Conservation (phyloP, 2,113 vertebrate species). For the Podarcis raffonei region DNA sequence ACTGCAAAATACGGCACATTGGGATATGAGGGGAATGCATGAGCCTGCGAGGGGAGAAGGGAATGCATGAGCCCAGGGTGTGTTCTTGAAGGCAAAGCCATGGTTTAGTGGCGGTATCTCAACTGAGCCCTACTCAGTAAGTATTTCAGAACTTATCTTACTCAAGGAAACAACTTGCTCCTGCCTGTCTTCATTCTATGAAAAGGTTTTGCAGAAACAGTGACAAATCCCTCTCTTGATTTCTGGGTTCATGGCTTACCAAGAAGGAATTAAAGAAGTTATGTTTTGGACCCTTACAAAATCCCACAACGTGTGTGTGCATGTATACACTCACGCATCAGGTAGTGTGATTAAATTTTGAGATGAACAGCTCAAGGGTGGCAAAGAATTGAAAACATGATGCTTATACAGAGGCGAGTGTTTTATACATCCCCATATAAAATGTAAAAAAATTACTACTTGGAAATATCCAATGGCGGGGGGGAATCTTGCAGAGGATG, state of each 20-base stretch:
- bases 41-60: neutral
- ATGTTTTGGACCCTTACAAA: conserved; percentile 13
- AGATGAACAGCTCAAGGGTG: conserved; percentile 64
- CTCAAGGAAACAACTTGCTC: conserved; percentile 23
- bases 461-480: conserved; percentile 32
- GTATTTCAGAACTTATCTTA: conserved; percentile 19
- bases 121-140: neutral
- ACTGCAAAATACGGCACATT: neutral
- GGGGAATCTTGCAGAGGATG: conserved; percentile 34
- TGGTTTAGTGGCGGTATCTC: neutral
- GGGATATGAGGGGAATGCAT: neutral
- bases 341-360: conserved; percentile 46
- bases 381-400: conserved; percentile 55
- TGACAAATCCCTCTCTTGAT: conserved; percentile 42
- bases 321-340: conserved; percentile 12
- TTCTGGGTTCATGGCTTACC: conserved; percentile 40
- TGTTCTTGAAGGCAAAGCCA: neutral
- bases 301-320: conserved; percentile 1
- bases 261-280: conserved; percentile 34
- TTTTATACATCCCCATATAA: conserved; percentile 39
- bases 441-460: conserved; percentile 41
- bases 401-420: conserved; percentile 43
- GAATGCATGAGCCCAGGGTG: neutral
- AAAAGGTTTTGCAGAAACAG: conserved; percentile 7
- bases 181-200: conserved; percentile 35